Conservation (phyloP, 2,113 vertebrate genomes). For the Sceloporus undulatus region DNA sequence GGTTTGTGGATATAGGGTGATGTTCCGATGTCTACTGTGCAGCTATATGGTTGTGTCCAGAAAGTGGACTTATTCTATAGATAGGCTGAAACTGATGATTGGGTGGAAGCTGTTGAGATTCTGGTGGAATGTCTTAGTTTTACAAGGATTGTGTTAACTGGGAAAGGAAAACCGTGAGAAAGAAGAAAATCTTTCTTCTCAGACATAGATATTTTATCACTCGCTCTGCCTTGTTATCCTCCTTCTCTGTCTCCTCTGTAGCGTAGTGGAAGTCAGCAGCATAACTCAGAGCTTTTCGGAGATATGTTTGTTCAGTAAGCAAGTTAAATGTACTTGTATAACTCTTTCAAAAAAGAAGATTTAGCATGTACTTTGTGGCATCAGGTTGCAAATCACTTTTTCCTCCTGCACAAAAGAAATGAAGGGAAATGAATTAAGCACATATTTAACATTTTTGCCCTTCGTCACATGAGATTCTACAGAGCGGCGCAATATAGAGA, state of each 20-base stretch:
- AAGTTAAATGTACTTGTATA: conserved; percentile 53
- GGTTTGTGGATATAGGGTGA: too few relatives aligned
- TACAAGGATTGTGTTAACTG: conserved; percentile 34
- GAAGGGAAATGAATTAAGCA: conserved; percentile 16
- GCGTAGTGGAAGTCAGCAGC: not conserved
- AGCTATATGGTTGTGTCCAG: too few relatives aligned
- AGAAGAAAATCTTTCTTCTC: conserved; percentile 40
- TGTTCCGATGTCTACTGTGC: too few relatives aligned
- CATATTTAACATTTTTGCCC: not conserved
- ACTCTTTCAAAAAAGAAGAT: conserved; percentile 51
- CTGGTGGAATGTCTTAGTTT: too few relatives aligned
- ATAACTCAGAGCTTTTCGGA: conserved; percentile 39
- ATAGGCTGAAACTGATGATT: too few relatives aligned
- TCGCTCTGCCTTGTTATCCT: conserved; percentile 37
- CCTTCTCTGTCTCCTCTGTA: conserved; percentile 8
- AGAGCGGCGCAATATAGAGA: too few relatives aligned
- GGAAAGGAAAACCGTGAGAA: conserved; percentile 15
- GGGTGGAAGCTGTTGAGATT: too few relatives aligned
- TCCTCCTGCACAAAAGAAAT: not conserved
- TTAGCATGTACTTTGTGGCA: not conserved
- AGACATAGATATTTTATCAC: conserved; percentile 37
- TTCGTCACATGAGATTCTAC: not conserved
- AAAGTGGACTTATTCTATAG: too few relatives aligned
- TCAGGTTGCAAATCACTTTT: conserved; percentile 4
- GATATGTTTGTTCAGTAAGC: conserved; percentile 48